Percentiles rank a stretch among this genome's conserved stretches.
Conservation (phyloP, 2,888 invertebrate species). For the Chouioia cunea region DNA sequence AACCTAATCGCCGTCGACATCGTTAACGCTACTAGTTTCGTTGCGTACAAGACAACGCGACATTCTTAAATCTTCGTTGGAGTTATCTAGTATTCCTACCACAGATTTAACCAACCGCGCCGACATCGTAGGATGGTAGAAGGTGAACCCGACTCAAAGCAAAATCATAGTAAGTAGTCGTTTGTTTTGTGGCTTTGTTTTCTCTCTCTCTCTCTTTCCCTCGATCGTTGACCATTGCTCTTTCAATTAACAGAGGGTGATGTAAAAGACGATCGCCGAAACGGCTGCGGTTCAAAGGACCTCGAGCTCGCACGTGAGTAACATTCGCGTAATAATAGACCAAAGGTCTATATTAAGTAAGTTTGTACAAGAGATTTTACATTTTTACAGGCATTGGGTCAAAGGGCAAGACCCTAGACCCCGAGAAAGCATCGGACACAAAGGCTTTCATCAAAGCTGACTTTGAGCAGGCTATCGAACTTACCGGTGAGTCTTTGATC, state of each 20-base stretch:
- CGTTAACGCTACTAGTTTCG: slow-evolving; percentile 12
- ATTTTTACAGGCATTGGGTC: slow-evolving; percentile 70
- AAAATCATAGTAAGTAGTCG: slow-evolving; percentile 81
- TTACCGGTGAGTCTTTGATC: slow-evolving; percentile 74
- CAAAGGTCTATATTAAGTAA: neutral
- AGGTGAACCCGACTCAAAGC: slow-evolving; percentile 85
- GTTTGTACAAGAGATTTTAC: neutral
- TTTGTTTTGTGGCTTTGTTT: no score
- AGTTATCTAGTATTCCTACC: slow-evolving; percentile 52
- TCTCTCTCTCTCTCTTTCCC: no score
- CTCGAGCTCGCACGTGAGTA: slow-evolving; percentile 74
- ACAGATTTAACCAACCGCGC: slow-evolving; percentile 64
- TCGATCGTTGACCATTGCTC: no score
- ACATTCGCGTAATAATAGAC: slow-evolving; percentile 1
- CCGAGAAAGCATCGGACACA: slow-evolving; percentile 73
- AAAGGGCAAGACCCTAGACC: slow-evolving; percentile 74
- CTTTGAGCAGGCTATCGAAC: slow-evolving; percentile 89
- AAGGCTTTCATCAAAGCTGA: slow-evolving; percentile 79
- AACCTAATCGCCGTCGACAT: slow-evolving; percentile 48
- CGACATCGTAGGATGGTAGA: slow-evolving; percentile 87
- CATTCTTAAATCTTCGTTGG: neutral
- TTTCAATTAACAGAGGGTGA: slow-evolving; percentile 78
- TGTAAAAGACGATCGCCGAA: slow-evolving; percentile 88
- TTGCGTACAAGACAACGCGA: slow-evolving; percentile 48
- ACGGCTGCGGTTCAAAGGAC: slow-evolving; percentile 83